Percentiles rank a stretch among this genome's conserved stretches.
Conservation (phyloP, 2,113 vertebrate genomes). For the Lanius ludovicianus region DNA sequence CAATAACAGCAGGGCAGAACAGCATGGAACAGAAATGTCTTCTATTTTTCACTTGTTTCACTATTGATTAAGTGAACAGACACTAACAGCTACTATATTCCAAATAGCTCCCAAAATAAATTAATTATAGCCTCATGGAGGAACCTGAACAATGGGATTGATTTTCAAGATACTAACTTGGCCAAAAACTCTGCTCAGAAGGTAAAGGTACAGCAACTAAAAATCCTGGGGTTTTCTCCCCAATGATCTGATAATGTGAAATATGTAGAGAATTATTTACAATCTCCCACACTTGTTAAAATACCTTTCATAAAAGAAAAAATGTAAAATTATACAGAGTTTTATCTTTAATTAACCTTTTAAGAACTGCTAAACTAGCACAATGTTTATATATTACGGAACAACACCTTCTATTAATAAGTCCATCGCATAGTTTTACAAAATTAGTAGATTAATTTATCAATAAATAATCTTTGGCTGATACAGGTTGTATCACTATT, state of each 20-base stretch:
- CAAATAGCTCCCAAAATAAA: background rate
- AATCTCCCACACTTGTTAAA: background rate
- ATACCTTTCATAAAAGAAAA: background rate
- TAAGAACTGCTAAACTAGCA: background rate
- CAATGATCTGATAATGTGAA: background rate
- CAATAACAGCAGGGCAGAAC: background rate
- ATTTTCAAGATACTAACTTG: background rate
- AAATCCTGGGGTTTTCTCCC: background rate
- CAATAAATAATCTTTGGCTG: background rate
- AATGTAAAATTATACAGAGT: background rate
- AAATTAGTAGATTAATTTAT: background rate
- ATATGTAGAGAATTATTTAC: background rate
- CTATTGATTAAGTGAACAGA: background rate
- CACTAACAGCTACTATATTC: background rate
- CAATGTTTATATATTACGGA: background rate
- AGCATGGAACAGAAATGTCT: background rate
- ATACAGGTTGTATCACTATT: background rate
- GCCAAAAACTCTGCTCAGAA: background rate
- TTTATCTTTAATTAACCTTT: background rate
- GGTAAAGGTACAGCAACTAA: background rate
- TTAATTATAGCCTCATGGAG: background rate
- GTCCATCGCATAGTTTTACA: background rate
- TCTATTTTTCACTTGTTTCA: background rate
- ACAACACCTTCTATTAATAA: background rate
- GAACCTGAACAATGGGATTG: background rate